Base-by-base conservation (phyloP, 2,888 invertebrate genomes). In the Criorhina ranunculi region DNA sequence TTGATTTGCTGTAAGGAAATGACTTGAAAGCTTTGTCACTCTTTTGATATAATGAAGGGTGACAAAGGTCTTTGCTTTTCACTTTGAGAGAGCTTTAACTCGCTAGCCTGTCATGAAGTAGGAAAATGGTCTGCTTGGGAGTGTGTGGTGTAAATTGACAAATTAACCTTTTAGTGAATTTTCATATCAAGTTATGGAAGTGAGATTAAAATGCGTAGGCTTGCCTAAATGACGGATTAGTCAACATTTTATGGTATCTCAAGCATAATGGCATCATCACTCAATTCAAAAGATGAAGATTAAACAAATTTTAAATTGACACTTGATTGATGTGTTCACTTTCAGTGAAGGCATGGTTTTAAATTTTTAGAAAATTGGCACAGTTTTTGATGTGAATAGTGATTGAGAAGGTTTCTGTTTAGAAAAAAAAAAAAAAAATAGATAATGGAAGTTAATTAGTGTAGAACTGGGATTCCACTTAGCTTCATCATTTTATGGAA, bases 1-100 rank as follows among this genome's bases (percentile, higher is more conserved):
- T 46, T 37, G 62, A 59, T 82, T 59, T 59, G 11, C 64, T 42
- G 64, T 40, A 15, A 37, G 40, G 40, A 64, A 76, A 81, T 64
- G 53, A 33, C 46, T 55, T 29, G 53, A 40, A 67, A 64, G 15
- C 6, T 8, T 49, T 66, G 57, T 46, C 49, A 37, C 12, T 66
- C 12, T 44, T 9, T 57, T 49, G 31, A 59, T 15, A 24, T 6
- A 64, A 59, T 33, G 42, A 66, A 46, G 40, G 72, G 72, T 42
- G 75, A 11, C 35, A 60, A 9, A n/a, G 12, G 12, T 17, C 7
- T 53, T 42, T 15, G n/a, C n/a, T 17, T 37, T 17, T 53, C n/a
- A 37, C 9, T 59, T 17, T 31, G 12, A 35, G 12, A 35, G 11
- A 12, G 9, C 15, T 42, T 53, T 46, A 46, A 46, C 9, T 0